Evolutionary conservation across 2,888 invertebrate genomes (phyloP).

Genomic region (Drosophila demipolita): DNA sequence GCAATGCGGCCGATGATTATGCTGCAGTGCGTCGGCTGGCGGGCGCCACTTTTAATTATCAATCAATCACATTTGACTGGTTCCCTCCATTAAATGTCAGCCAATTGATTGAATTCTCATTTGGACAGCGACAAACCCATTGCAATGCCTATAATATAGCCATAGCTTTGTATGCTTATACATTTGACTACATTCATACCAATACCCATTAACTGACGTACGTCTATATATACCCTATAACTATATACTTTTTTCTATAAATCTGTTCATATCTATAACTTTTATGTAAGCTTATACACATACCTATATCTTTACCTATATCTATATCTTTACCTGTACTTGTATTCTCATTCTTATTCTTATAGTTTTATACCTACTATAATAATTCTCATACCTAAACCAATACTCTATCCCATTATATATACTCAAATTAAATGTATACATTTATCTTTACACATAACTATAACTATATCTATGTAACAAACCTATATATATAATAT

Average conservation of each 20-base stretch:
- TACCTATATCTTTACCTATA: neutral
- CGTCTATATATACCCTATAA: neutral
- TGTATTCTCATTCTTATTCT: neutral
- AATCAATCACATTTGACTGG: constrained; percentile 78
- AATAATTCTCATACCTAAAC: neutral
- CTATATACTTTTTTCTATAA: neutral
- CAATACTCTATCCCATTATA: too few species aligned
- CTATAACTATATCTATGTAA: too few species aligned
- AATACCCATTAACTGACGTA: neutral
- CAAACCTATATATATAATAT: too few species aligned
- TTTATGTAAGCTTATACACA: too few species aligned
- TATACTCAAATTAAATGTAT: too few species aligned
- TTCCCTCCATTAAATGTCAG: constrained; percentile 78
- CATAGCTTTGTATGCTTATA: neutral
- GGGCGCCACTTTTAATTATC: constrained; percentile 80
- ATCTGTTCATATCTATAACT: too few species aligned
- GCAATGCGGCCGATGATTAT: constrained; percentile 52
- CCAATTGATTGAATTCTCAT: constrained; percentile 73
- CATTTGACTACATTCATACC: neutral
- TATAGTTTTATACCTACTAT: neutral
- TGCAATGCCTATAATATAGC: constrained; percentile 2
- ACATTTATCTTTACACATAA: too few species aligned
- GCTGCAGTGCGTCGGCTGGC: constrained; percentile 64
- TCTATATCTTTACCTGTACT: neutral
- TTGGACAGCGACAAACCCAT: constrained; percentile 39